A percentile compares a stretch with the other conserved stretches of the same genome.
phyloP scores from a whole-genome alignment of 2,888 invertebrate species.

The Megalurothrips usitatus region DNA sequence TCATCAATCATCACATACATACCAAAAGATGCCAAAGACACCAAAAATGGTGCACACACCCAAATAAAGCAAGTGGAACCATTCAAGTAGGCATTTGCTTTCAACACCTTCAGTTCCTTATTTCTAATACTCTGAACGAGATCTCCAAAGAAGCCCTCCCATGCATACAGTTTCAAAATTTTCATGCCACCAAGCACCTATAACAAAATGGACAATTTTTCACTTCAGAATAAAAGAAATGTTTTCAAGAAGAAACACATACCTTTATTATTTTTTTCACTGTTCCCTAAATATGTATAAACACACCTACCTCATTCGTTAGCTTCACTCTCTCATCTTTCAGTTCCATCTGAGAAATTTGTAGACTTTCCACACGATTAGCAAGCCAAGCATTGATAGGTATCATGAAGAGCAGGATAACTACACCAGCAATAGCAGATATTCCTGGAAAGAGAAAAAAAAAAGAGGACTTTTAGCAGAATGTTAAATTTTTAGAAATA shows the following conservation, averaged over 20 bases:
- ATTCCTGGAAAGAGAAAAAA: conserved; percentile 50
- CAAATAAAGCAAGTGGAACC: conserved; percentile 58
- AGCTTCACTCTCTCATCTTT: conserved; percentile 56
- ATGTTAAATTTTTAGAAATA: neutral
- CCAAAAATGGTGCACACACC: conserved; percentile 57
- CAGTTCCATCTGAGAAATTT: conserved; percentile 51
- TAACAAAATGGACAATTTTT: neutral
- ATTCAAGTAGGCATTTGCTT: conserved; percentile 53
- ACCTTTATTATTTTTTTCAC: neutral
- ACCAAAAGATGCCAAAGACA: conserved; percentile 62
- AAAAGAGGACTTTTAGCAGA: conserved; percentile 44
- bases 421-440: conserved; percentile 57
- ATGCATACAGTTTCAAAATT: conserved; percentile 60
- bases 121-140: conserved; percentile 54
- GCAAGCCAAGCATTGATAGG: conserved; percentile 51
- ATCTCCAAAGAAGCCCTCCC: conserved; percentile 57
- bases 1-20: conserved; percentile 68
- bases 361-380: conserved; percentile 47
- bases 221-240: neutral
- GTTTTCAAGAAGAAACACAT: neutral
- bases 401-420: conserved; percentile 51
- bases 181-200: conserved; percentile 3
- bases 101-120: conserved; percentile 55
- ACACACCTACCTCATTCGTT: conserved; percentile 48
- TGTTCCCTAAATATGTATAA: too few relatives aligned